phyloP scores from a whole-genome alignment of 2,888 invertebrate species.

The Meiosimyza platycephala region DNA sequence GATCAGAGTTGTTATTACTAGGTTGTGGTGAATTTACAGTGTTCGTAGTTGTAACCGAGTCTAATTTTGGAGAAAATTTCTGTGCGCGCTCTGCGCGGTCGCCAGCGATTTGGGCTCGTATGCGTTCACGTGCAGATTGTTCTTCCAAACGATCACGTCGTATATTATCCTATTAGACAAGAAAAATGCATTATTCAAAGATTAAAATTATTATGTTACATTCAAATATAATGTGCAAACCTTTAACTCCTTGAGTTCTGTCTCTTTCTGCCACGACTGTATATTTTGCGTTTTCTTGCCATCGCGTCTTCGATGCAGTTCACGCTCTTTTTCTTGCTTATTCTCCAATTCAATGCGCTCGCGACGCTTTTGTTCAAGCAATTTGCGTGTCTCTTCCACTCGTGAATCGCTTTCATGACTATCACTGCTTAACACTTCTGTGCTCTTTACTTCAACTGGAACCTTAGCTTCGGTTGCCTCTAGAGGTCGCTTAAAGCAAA shows the following conservation, averaged over 20 bases:
- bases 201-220: neutral
- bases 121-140: constrained; percentile 78
- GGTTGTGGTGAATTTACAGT: constrained; percentile 44
- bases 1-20: constrained; percentile 59
- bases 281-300: constrained; percentile 80
- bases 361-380: constrained; percentile 60
- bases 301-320: constrained; percentile 78
- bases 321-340: constrained; percentile 67
- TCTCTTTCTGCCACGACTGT: constrained; percentile 80
- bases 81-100: constrained; percentile 80
- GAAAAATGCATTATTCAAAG: neutral
- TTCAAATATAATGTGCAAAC: constrained; percentile 58
- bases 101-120: constrained; percentile 85
- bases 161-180: constrained; percentile 59
- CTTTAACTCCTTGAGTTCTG: constrained; percentile 76
- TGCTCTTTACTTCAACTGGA: constrained; percentile 17
- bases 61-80: constrained; percentile 55
- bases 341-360: constrained; percentile 68
- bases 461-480: neutral
- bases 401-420: constrained; percentile 36
- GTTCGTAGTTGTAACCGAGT: constrained; percentile 38
- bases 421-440: neutral
- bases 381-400: constrained; percentile 48
- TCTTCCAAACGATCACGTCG: constrained; percentile 82
- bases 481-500: constrained; percentile 64